phyloP scores from a whole-genome alignment of 2,797 vertebrate species.

The Falco rusticolus region DNA sequence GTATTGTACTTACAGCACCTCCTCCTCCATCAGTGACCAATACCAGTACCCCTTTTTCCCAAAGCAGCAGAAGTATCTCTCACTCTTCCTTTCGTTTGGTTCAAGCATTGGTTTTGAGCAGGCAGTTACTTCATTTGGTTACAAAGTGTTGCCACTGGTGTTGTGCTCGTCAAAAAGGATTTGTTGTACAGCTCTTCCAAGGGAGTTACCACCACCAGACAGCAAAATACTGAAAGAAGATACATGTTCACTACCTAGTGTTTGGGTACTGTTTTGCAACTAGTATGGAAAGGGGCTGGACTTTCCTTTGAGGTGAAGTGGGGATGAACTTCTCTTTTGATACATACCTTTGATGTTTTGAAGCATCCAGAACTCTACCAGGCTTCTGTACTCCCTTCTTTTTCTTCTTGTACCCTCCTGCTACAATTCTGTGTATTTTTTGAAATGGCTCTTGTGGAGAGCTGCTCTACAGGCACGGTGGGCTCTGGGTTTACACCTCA shows the following conservation, averaged over 20 bases:
- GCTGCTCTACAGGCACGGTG: neutral
- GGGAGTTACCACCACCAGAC: neutral
- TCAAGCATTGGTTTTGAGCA: neutral
- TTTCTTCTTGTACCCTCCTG: neutral
- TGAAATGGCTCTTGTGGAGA: neutral
- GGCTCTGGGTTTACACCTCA: neutral
- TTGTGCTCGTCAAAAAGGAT: neutral
- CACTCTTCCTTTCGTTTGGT: neutral
- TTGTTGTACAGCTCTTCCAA: neutral
- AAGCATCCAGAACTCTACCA: neutral
- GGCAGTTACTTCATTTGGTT: neutral
- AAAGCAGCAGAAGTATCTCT: neutral
- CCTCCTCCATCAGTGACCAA: neutral
- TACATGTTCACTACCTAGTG: accelerated
- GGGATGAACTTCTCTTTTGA: neutral
- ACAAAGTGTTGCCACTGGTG: neutral
- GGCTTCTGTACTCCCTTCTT: neutral
- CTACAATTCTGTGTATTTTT: neutral
- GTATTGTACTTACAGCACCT: neutral
- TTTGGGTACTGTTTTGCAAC: neutral
- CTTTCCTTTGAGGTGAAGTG: neutral
- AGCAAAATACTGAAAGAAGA: neutral
- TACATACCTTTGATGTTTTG: neutral
- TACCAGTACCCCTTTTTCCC: neutral
- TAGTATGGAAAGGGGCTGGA: neutral